Conservation (phyloP, 23 tunicate genomes). For the Oikopleura dioica region DNA sequence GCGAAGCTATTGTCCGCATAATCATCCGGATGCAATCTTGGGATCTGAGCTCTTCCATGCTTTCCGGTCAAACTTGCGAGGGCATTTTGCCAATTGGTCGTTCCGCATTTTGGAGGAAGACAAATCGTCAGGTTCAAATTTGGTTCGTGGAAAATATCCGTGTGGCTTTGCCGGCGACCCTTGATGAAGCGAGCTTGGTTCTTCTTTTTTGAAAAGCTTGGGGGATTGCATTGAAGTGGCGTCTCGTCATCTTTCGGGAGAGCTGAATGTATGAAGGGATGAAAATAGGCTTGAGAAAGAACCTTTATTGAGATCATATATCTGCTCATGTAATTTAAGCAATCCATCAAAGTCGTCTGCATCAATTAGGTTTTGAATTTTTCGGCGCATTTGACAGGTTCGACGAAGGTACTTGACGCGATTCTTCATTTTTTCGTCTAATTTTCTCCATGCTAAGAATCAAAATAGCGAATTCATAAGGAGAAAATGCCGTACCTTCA, state of each 20-base stretch:
- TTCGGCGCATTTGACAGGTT: neutral
- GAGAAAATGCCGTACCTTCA: too few relatives aligned
- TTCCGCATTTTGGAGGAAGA: constrained; percentile 11
- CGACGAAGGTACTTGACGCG: neutral
- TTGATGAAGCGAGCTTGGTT: neutral
- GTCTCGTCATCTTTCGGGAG: neutral
- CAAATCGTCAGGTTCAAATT: neutral
- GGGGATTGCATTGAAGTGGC: neutral
- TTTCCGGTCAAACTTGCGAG: neutral
- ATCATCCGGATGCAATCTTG: too few relatives aligned
- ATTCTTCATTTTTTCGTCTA: neutral
- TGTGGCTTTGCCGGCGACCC: neutral
- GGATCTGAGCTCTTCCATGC: too few relatives aligned
- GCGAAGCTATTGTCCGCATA: too few relatives aligned
- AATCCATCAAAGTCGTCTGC: neutral
- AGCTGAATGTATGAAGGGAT: too few relatives aligned
- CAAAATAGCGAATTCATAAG: too few relatives aligned
- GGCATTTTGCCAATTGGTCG: constrained; percentile 13
- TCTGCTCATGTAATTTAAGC: neutral
- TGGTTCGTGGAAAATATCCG: neutral
- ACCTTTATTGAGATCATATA: neutral
- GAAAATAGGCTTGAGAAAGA: too few relatives aligned
- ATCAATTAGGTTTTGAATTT: neutral
- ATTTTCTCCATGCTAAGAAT: too few relatives aligned
- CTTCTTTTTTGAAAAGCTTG: neutral